phyloP scores from a whole-genome alignment of 2,888 invertebrate genomes.

The Eutolmus rufibarbis region DNA sequence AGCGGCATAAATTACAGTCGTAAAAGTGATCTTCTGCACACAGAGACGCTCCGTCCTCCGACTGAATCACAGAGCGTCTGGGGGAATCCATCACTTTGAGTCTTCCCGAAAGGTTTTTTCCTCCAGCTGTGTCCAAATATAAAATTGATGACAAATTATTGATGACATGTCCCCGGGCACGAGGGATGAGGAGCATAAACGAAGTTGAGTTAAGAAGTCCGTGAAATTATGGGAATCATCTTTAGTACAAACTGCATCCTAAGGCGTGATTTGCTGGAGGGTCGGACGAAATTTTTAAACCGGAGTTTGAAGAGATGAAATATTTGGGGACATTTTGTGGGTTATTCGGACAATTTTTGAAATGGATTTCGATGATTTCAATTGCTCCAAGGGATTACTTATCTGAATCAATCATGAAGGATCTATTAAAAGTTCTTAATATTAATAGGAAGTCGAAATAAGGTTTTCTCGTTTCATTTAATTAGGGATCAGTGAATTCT shows the following conservation, averaged over 20 bases:
- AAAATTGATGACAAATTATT: neutral
- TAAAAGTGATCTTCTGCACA: neutral
- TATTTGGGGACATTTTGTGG: neutral
- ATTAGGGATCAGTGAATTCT: too few species aligned
- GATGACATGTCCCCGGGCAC: neutral
- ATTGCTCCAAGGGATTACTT: neutral
- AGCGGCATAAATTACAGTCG: neutral
- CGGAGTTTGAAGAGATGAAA: neutral
- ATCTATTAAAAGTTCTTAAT: neutral
- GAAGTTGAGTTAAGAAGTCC: neutral
- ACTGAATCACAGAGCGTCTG: neutral
- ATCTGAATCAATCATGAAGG: neutral
- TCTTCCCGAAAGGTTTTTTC: neutral
- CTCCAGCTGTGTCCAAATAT: neutral
- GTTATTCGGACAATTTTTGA: neutral
- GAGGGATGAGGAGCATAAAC: neutral
- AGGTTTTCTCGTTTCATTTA: too few species aligned
- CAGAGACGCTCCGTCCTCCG: neutral
- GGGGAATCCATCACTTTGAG: neutral
- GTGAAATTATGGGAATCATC: neutral
- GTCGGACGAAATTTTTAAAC: neutral
- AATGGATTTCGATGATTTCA: neutral
- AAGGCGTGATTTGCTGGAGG: neutral
- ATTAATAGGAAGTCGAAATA: neutral
- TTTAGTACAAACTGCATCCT: neutral